Evolutionary conservation across 2,888 invertebrate species (phyloP).

Genomic region (Ramazzottius varieornatus): DNA sequence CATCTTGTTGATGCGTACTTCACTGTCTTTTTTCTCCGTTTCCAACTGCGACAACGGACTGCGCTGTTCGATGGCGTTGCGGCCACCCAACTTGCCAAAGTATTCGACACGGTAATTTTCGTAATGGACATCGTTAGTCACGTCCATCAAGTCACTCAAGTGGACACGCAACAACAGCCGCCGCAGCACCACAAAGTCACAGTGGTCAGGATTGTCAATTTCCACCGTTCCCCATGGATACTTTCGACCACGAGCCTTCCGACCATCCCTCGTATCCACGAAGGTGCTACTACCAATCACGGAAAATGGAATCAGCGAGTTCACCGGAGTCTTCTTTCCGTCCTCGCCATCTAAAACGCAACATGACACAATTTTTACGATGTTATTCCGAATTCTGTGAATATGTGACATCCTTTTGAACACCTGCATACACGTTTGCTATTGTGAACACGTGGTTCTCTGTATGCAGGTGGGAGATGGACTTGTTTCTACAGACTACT

Average conservation of each 20-base stretch:
- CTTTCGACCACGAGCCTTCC: slow-evolving; percentile 4
- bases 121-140: neutral
- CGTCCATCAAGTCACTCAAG: slow-evolving; percentile 1
- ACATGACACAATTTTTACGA: too few relatives aligned
- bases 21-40: neutral
- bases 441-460: neutral
- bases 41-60: slow-evolving; percentile 2
- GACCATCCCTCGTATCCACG: neutral
- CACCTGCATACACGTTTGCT: neutral
- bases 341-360: too few relatives aligned
- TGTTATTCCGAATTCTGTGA: too few relatives aligned
- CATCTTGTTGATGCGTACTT: neutral
- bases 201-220: neutral
- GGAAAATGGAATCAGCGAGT: neutral
- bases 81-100: neutral
- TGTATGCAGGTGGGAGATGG: too few relatives aligned
- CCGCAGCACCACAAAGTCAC: neutral
- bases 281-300: slow-evolving; percentile 2
- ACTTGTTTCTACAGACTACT: too few relatives aligned
- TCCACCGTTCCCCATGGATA: neutral
- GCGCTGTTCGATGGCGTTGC: neutral
- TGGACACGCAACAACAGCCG: neutral
- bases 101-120: neutral
- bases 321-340: neutral
- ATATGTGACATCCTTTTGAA: too few relatives aligned